Conservation (phyloP, 2,113 vertebrate species). For the Lagopus leucura region DNA sequence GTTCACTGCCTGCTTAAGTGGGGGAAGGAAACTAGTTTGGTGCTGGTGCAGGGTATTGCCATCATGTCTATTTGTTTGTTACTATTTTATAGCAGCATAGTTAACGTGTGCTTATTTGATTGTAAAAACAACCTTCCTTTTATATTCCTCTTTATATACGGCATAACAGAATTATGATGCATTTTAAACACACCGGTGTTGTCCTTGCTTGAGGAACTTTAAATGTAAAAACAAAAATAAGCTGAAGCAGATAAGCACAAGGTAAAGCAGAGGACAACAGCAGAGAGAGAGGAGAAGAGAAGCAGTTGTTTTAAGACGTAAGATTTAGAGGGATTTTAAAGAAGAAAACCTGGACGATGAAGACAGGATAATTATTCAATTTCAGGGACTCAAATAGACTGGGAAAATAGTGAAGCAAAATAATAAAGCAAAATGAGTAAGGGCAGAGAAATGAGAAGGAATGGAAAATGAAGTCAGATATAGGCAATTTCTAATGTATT, state of each 20-base stretch:
- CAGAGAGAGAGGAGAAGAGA: neutral
- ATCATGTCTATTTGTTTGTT: neutral
- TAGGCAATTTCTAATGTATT: neutral
- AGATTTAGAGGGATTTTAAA: constrained; percentile 15
- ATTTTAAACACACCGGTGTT: neutral
- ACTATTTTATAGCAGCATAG: neutral
- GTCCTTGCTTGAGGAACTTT: neutral
- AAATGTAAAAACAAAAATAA: neutral
- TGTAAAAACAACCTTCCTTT: neutral
- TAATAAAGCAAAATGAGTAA: constrained; percentile 1
- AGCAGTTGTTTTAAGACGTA: neutral
- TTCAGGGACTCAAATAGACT: neutral
- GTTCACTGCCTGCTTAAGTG: neutral
- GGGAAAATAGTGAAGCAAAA: neutral
- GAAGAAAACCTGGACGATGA: neutral
- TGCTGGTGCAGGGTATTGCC: neutral
- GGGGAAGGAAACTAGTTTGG: neutral
- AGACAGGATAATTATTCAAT: constrained; percentile 1
- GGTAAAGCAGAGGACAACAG: constrained; percentile 10
- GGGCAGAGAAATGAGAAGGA: neutral
- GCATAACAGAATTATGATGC: neutral
- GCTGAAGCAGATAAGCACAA: constrained; percentile 19
- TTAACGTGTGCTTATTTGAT: neutral
- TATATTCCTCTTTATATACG: neutral
- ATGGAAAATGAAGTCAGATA: neutral